Evolutionary conservation across 2,888 invertebrate species (phyloP).

Genomic region (Pheosia tremula): DNA sequence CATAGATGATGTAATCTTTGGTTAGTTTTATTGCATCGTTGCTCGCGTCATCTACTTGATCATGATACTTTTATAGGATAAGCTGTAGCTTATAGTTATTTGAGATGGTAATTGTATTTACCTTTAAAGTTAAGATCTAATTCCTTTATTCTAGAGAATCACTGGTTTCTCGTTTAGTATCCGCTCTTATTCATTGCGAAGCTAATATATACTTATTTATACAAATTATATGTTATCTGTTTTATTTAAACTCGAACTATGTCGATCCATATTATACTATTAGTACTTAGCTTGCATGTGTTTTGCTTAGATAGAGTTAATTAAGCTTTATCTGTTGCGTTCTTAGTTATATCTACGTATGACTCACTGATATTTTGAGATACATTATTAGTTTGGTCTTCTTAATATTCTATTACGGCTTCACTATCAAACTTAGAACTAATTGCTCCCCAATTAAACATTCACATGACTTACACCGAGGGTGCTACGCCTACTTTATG

Average conservation of each 20-base stretch:
- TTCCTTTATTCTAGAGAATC: too few species aligned
- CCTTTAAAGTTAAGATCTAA: too few species aligned
- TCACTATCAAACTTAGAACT: conserved; percentile 9
- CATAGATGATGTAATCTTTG: conserved; percentile 13
- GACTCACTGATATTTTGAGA: not conserved
- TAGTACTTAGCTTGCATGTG: too few species aligned
- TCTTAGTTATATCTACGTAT: not conserved
- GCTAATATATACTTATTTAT: too few species aligned
- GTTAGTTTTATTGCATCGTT: conserved; percentile 13
- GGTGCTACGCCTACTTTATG: conserved; percentile 17
- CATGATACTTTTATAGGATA: not conserved
- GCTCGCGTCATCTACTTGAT: not conserved
- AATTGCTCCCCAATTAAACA: conserved; percentile 17
- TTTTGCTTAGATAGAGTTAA: too few species aligned
- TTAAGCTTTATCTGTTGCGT: not conserved
- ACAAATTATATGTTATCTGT: too few species aligned
- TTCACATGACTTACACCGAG: conserved; percentile 18
- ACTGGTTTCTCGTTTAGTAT: too few species aligned
- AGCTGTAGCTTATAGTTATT: not conserved
- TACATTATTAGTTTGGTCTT: conserved; percentile 1
- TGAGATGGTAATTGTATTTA: too few species aligned
- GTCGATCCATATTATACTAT: too few species aligned
- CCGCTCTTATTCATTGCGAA: too few species aligned
- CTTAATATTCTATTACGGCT: not conserved
- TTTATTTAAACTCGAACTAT: too few species aligned